Conservation (phyloP, 2,888 invertebrate genomes). For the Calliphora vomitoria region DNA sequence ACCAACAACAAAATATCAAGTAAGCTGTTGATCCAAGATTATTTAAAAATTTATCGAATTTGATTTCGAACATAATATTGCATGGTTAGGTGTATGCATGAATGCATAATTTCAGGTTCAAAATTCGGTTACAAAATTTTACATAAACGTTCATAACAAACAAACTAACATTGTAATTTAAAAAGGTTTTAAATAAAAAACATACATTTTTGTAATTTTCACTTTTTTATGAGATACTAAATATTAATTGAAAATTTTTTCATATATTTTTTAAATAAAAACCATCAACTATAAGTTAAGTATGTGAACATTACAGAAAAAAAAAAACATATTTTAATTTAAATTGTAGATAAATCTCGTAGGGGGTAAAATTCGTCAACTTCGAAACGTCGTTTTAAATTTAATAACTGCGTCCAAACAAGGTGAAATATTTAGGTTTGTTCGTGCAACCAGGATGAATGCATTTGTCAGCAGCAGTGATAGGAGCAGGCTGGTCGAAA, state of each 20-base stretch:
- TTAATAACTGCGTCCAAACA: constrained; percentile 99
- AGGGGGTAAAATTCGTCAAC: constrained; percentile 16
- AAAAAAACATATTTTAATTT: constrained; percentile 12
- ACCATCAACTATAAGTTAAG: constrained; percentile 4
- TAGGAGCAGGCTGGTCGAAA: constrained; percentile 91
- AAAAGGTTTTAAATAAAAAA: not conserved
- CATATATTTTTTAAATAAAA: constrained; percentile 27
- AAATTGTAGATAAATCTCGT: constrained; percentile 31
- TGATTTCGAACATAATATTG: too few relatives aligned
- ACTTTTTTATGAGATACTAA: constrained; percentile 7
- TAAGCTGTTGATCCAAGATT: too few relatives aligned
- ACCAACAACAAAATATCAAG: too few relatives aligned
- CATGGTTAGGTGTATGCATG: too few relatives aligned
- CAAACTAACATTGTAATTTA: too few relatives aligned
- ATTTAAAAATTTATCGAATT: too few relatives aligned
- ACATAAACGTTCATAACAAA: too few relatives aligned
- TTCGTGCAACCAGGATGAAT: constrained; percentile 93
- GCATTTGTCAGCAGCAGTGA: constrained; percentile 89
- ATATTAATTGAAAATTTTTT: not conserved
- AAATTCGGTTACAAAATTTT: too few relatives aligned
- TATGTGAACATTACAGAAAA: constrained; percentile 35
- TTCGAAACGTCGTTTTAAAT: not conserved
- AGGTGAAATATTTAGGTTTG: constrained; percentile 92
- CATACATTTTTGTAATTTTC: not conserved
- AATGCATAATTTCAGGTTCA: too few relatives aligned